phyloP scores from a whole-genome alignment of 2,113 vertebrate species.

The Epinephelus cyanopodus region DNA sequence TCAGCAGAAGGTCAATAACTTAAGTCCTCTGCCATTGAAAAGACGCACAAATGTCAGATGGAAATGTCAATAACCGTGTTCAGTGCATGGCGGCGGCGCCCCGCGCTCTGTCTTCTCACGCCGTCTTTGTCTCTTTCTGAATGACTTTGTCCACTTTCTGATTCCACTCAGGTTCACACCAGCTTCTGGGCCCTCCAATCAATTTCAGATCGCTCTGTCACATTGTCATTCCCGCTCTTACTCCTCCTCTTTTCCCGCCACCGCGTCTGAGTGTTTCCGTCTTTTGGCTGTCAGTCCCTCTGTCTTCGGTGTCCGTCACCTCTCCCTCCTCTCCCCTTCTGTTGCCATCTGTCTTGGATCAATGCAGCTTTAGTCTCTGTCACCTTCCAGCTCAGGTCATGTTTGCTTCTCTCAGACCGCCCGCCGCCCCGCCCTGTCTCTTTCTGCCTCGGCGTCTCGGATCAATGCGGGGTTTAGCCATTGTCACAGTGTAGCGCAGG shows the following conservation, averaged over 20 bases:
- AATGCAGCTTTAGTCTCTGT: neutral
- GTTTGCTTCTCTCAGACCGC: neutral
- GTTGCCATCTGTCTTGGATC: constrained; percentile 8
- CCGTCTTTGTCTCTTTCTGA: neutral
- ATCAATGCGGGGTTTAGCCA: constrained; percentile 37
- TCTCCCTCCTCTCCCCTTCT: neutral
- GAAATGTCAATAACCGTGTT: constrained; percentile 46
- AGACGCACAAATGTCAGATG: constrained; percentile 32
- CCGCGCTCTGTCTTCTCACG: neutral
- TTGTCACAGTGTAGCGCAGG: constrained; percentile 23
- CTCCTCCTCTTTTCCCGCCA: neutral
- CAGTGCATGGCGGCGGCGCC: neutral
- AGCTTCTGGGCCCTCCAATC: constrained; percentile 23
- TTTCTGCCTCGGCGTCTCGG: neutral
- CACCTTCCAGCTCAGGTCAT: constrained; percentile 35
- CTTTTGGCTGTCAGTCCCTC: neutral
- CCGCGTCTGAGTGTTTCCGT: neutral
- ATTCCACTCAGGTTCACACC: constrained; percentile 24
- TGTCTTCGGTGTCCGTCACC: neutral
- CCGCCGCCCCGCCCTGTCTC: no score
- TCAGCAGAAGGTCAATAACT: constrained; percentile 50
- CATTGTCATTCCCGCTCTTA: neutral
- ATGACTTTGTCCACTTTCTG: neutral
- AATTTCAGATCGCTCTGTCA: constrained; percentile 3
- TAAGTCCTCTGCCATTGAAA: neutral